phyloP scores from a whole-genome alignment of 2,113 vertebrate genomes.

The Andinoacara biseriatus region DNA sequence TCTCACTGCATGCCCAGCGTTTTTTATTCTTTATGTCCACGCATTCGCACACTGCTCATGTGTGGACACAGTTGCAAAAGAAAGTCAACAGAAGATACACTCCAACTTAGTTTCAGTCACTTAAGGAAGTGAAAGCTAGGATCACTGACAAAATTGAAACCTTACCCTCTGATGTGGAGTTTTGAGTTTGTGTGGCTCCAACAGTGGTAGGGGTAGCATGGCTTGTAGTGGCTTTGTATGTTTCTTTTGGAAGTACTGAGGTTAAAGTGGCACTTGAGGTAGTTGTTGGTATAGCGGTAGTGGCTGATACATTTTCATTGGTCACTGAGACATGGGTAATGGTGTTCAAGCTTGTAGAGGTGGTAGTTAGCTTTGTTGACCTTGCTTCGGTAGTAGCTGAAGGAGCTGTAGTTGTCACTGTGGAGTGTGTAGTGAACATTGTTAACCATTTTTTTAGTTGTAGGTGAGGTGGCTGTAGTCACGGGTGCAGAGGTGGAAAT shows the following conservation, averaged over 20 bases:
- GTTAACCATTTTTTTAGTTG: not conserved
- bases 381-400: not conserved
- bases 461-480: not conserved
- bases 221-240: not conserved
- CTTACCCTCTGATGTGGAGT: not conserved
- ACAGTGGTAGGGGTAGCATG: not conserved
- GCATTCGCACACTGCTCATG: conserved; percentile 37
- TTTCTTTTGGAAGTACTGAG: not conserved
- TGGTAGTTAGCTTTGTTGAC: not conserved
- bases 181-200: not conserved
- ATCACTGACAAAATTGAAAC: rapidly evolving
- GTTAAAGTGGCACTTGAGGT: not conserved
- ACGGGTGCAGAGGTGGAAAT: rapidly evolving
- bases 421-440: not conserved
- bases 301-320: not conserved
- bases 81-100: not conserved
- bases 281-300: not conserved
- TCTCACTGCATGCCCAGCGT: conserved; percentile 49
- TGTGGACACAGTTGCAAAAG: not conserved
- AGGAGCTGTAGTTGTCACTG: not conserved
- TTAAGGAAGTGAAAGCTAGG: not conserved
- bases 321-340: no score
- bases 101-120: not conserved
- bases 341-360: not conserved
- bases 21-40: conserved; percentile 41